Evolutionary conservation across 2,113 vertebrate species (phyloP).

Genomic region (Hyperoodon ampullatus): DNA sequence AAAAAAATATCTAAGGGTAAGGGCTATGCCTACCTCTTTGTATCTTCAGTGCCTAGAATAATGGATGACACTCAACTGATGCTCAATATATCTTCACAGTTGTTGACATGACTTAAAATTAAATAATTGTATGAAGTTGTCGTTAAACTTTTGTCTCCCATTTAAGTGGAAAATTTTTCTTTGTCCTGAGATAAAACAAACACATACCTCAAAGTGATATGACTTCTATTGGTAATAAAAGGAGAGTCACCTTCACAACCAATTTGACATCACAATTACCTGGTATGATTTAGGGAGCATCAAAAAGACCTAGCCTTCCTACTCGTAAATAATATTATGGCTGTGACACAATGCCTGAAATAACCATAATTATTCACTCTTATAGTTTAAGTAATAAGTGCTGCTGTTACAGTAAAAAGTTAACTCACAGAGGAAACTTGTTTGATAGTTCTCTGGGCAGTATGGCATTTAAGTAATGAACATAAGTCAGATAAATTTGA

Average conservation of each 20-base stretch:
- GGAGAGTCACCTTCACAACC: background rate
- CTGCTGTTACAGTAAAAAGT: background rate
- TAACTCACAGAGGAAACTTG: background rate
- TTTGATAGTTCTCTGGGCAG: background rate
- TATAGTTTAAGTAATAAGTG: background rate
- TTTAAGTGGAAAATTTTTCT: background rate
- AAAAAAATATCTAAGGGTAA: background rate
- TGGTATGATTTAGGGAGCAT: conserved; percentile 38
- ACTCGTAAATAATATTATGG: background rate
- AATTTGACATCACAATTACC: conserved; percentile 41
- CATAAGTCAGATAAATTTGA: background rate
- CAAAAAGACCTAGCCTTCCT: background rate
- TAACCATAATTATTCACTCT: conserved; percentile 13
- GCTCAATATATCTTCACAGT: background rate
- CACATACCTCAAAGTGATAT: conserved; percentile 1
- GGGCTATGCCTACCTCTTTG: background rate
- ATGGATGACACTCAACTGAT: background rate
- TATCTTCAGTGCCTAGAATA: background rate
- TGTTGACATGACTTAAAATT: background rate
- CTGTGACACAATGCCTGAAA: conserved; percentile 25
- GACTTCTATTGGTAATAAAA: conserved; percentile 1
- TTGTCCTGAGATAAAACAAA: conserved; percentile 25
- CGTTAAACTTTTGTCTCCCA: conserved; percentile 9
- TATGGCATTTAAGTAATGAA: background rate
- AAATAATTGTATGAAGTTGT: background rate